Conservation (phyloP, 2,888 invertebrate genomes). For the Glomeris marginata region DNA sequence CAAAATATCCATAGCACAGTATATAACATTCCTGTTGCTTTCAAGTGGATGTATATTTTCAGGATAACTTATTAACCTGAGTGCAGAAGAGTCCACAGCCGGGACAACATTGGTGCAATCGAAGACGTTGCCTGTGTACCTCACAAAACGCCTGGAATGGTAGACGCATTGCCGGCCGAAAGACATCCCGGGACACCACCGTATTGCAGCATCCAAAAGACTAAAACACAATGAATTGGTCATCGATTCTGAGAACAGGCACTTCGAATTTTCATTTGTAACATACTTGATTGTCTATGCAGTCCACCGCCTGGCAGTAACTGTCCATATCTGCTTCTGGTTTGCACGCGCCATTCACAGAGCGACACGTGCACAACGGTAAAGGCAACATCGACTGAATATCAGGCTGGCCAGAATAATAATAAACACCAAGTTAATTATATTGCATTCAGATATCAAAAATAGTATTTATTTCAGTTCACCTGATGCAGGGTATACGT, state of each 20-base stretch:
- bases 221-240: slow-evolving; percentile 3
- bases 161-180: slow-evolving; percentile 35
- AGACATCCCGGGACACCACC: slow-evolving; percentile 30
- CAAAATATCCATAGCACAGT: not conserved
- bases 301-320: slow-evolving; percentile 14
- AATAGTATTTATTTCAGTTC: too few relatives aligned
- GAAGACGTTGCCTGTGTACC: slow-evolving; percentile 56
- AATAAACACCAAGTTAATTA: too few relatives aligned
- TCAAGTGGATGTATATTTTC: not conserved
- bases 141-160: slow-evolving; percentile 67
- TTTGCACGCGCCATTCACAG: too few relatives aligned
- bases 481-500: too few relatives aligned
- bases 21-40: not conserved
- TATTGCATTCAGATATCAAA: too few relatives aligned
- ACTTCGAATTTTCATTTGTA: not conserved
- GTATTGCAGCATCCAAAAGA: slow-evolving; percentile 66
- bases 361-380: too few relatives aligned
- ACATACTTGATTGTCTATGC: slow-evolving; percentile 14
- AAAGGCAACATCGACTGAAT: too few relatives aligned
- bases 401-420: too few relatives aligned
- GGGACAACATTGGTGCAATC: slow-evolving; percentile 74
- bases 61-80: slow-evolving; percentile 40
- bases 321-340: not conserved
- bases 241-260: not conserved
- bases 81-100: slow-evolving; percentile 80